Conservation (phyloP, 23 tunicate genomes). For the Halocynthia aurantium region DNA sequence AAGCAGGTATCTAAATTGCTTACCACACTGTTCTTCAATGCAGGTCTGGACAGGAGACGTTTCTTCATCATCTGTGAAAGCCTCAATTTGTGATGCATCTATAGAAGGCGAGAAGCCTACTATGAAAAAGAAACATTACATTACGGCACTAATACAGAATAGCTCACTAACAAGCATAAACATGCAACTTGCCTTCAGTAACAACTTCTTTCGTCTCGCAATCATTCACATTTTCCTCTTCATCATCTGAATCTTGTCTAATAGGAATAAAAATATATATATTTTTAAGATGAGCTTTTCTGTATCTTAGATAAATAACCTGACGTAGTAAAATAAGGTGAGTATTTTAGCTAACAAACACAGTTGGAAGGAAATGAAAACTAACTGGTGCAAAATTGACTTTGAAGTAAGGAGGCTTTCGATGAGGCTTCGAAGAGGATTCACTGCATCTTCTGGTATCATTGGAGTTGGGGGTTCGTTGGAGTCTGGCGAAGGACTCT, state of each 20-base stretch:
- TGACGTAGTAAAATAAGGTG: slow-evolving; percentile 18
- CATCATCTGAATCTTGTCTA: neutral
- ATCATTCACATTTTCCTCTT: neutral
- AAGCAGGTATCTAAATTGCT: neutral
- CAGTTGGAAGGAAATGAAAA: neutral
- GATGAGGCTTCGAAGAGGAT: slow-evolving; percentile 54
- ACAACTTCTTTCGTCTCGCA: neutral
- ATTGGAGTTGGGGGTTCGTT: slow-evolving; percentile 19
- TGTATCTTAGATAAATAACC: neutral
- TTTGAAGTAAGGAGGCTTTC: slow-evolving; percentile 47
- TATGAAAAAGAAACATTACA: neutral
- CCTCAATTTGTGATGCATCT: slow-evolving; percentile 70
- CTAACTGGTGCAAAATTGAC: slow-evolving; percentile 1
- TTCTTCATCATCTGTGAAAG: slow-evolving; percentile 58
- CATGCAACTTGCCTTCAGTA: neutral
- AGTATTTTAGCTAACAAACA: neutral
- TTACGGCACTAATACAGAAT: neutral
- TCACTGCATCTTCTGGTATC: slow-evolving; percentile 82
- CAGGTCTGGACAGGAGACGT: neutral
- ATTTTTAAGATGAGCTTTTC: too few species aligned
- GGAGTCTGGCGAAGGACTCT: too few species aligned
- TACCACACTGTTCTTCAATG: neutral
- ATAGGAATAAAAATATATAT: neutral
- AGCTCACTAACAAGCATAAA: neutral
- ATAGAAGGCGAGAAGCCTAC: slow-evolving; percentile 54